These are phyloP conservation scores for Deilephila elpenor DNA, from an alignment of 2,888 invertebrate species.

Conservation along the genomic window DNA sequence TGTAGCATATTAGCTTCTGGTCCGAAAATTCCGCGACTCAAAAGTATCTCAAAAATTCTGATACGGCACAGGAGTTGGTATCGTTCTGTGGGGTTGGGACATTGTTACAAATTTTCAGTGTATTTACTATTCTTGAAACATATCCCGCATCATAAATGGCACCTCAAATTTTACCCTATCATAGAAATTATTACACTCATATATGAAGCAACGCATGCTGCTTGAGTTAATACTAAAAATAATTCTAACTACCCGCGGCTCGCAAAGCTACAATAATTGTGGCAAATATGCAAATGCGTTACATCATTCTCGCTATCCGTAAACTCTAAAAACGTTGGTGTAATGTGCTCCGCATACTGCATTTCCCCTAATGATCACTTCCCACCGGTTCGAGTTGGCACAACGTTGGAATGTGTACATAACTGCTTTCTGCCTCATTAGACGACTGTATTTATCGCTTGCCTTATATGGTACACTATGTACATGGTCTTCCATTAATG, in stretches of 20 bases:
- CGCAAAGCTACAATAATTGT: not conserved
- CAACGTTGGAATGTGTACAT: slow-evolving; percentile 24
- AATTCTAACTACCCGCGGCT: not conserved
- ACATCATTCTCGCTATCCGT: not conserved
- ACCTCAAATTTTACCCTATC: no score
- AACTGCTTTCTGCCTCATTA: slow-evolving; percentile 21
- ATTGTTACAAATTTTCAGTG: no score
- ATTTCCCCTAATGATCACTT: slow-evolving; percentile 25
- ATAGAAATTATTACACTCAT: no score
- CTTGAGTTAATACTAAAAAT: not conserved
- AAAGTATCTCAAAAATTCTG: no score
- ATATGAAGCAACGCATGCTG: not conserved
- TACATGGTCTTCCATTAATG: not conserved
- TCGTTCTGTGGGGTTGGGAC: no score
- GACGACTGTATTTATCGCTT: slow-evolving; percentile 8
- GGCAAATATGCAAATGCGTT: not conserved
- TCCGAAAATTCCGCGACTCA: no score
- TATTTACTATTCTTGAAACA: no score
- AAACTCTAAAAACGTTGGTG: slow-evolving; percentile 21
- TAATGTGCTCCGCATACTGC: slow-evolving; percentile 21
- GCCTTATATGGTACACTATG: slow-evolving; percentile 8
- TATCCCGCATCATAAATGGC: no score
- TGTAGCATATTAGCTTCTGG: no score
- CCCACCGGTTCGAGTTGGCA: slow-evolving; percentile 23
- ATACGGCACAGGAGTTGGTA: no score